Evolutionary conservation across 2,113 vertebrate genomes (phyloP).

Genomic region (Cichladusa arquata): DNA sequence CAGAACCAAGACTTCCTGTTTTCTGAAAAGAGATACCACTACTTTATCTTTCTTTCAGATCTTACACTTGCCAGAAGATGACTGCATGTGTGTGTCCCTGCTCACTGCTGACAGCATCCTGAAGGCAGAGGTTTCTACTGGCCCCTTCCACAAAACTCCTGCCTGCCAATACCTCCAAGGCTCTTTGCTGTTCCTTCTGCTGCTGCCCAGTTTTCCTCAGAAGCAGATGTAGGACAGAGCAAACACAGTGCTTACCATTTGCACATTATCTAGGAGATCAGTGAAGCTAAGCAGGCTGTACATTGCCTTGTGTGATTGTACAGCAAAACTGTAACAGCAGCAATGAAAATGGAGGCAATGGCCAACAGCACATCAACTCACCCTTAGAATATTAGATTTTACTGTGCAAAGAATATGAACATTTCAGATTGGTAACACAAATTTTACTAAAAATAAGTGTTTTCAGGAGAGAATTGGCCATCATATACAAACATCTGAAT

Average conservation of each 20-base stretch:
- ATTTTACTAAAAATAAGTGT: background rate
- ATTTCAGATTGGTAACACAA: background rate
- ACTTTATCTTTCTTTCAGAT: background rate
- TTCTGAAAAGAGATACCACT: background rate
- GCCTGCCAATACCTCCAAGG: background rate
- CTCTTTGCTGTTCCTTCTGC: background rate
- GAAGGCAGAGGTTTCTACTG: background rate
- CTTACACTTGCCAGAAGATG: background rate
- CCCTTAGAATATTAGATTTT: background rate
- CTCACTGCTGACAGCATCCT: background rate
- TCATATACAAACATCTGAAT: background rate
- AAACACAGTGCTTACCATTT: background rate
- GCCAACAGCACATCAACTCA: background rate
- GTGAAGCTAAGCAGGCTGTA: background rate
- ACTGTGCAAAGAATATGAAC: background rate
- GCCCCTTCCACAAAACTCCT: background rate
- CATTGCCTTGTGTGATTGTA: background rate
- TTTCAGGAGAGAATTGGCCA: background rate
- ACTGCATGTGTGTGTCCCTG: background rate
- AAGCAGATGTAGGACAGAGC: background rate
- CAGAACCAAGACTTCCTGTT: background rate
- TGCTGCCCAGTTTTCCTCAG: background rate
- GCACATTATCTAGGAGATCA: background rate
- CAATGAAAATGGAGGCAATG: background rate
- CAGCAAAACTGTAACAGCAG: background rate